Conservation (phyloP, 2,888 invertebrate species). For the Metellina segmentata region DNA sequence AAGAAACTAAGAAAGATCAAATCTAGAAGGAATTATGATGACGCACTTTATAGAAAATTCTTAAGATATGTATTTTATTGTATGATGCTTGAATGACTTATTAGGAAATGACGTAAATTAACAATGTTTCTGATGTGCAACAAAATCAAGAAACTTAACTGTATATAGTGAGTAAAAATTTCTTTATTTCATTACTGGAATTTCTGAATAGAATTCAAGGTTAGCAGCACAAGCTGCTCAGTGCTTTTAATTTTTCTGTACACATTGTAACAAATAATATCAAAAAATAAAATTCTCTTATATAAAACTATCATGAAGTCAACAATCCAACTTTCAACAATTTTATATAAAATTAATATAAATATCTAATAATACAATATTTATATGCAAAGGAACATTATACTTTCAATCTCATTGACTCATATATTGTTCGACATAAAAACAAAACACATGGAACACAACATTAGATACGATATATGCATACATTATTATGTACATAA, state of each 20-base stretch:
- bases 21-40: too few relatives aligned
- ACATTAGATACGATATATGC: constrained; percentile 48
- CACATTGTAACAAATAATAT: constrained; percentile 70
- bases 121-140: not conserved
- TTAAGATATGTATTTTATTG: too few relatives aligned
- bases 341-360: constrained; percentile 64
- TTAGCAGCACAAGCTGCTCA: constrained; percentile 19
- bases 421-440: constrained; percentile 31
- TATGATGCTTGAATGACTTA: too few relatives aligned
- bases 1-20: too few relatives aligned
- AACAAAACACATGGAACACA: constrained; percentile 33
- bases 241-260: constrained; percentile 38
- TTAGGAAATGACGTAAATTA: too few relatives aligned
- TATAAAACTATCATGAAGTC: constrained; percentile 63
- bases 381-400: constrained; percentile 56
- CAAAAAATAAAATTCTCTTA: constrained; percentile 75
- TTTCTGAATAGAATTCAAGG: constrained; percentile 30
- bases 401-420: constrained; percentile 41
- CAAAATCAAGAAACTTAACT: not conserved
- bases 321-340: constrained; percentile 65
- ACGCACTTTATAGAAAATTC: too few relatives aligned
- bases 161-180: constrained; percentile 21
- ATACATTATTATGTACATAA: constrained; percentile 64
- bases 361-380: constrained; percentile 48
- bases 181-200: constrained; percentile 22